Evolutionary conservation across 2,797 vertebrate species (phyloP).

Genomic region (Podargus strigoides): DNA sequence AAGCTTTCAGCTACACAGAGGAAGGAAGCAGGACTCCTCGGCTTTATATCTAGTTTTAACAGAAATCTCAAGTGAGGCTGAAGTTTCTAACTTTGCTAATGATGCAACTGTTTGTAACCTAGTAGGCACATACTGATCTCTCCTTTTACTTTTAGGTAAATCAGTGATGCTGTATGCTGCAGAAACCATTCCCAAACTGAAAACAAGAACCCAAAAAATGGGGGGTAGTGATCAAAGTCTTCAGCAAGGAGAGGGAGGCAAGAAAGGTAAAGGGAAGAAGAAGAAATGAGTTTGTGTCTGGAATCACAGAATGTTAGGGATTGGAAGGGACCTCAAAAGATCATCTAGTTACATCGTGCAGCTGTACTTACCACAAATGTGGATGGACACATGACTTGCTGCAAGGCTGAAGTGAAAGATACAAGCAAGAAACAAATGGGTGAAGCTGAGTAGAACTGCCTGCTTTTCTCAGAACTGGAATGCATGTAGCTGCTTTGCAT

Average conservation of each 20-base stretch:
- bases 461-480: constrained; percentile 29
- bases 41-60: background rate
- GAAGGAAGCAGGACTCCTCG: background rate
- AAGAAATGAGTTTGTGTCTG: constrained; percentile 73
- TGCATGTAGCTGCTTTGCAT: constrained; percentile 25
- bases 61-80: background rate
- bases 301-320: too few relatives aligned
- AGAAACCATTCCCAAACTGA: constrained; percentile 96
- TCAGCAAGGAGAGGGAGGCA: constrained; percentile 91
- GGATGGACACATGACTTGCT: background rate
- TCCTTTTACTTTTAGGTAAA: constrained; percentile 78
- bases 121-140: background rate
- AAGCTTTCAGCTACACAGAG: background rate
- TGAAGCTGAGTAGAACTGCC: background rate
- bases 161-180: constrained; percentile 92
- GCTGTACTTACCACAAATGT: background rate
- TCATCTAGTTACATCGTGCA: background rate
- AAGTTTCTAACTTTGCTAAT: background rate
- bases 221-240: constrained; percentile 83
- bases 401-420: background rate
- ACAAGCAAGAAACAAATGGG: background rate
- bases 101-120: background rate
- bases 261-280: constrained; percentile 97
- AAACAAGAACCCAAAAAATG: constrained; percentile 91
- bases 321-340: too few relatives aligned